phyloP scores from a whole-genome alignment of 2,113 vertebrate genomes.

The Sterna hirundo region DNA sequence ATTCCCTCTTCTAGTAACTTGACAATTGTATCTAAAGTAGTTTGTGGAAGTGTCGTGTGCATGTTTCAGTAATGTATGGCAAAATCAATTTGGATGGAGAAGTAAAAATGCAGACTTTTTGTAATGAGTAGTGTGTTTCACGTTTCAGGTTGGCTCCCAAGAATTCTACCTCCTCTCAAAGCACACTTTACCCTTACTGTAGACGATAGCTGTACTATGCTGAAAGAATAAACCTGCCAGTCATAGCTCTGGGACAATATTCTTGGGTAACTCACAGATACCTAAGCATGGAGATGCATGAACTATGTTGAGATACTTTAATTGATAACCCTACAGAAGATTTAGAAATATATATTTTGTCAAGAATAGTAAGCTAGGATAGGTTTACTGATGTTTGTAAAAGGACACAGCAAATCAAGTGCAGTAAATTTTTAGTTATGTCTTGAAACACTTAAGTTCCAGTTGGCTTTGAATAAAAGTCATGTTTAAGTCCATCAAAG shows the following conservation, averaged over 20 bases:
- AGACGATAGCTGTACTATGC: background rate
- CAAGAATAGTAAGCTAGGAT: background rate
- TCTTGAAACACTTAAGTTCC: background rate
- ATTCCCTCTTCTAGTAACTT: background rate
- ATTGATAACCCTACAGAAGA: background rate
- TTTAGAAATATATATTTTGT: background rate
- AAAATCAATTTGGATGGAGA: background rate
- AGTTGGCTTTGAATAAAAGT: background rate
- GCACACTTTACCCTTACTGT: background rate
- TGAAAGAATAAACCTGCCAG: background rate
- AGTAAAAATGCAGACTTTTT: background rate
- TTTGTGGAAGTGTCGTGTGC: background rate
- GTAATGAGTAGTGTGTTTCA: background rate
- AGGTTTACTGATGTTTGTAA: background rate
- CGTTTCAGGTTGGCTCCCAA: background rate
- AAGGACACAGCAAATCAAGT: background rate
- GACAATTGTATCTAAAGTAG: background rate
- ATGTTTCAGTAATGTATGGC: background rate
- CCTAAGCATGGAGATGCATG: background rate
- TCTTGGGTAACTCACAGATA: background rate
- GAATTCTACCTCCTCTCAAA: background rate
- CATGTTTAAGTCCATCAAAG: background rate
- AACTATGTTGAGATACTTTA: background rate
- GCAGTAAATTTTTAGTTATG: background rate
- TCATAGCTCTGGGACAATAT: background rate